phyloP scores from a whole-genome alignment of 2,113 vertebrate genomes.

The Taurulus bubalis region DNA sequence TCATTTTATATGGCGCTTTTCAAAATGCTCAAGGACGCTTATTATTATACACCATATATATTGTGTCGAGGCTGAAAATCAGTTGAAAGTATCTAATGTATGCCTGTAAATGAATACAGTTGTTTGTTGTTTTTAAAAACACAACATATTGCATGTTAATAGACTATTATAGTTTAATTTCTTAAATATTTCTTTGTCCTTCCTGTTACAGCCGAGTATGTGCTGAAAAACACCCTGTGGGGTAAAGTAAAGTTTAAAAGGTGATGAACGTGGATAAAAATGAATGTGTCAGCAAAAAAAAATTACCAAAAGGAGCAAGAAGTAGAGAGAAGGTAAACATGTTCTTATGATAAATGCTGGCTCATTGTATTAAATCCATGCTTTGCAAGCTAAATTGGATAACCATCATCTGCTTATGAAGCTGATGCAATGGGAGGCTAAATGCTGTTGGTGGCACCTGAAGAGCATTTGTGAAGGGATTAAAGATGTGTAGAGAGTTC shows the following conservation, averaged over 20 bases:
- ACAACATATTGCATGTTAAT: background rate
- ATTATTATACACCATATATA: background rate
- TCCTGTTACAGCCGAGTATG: background rate
- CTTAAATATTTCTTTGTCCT: too few relatives aligned
- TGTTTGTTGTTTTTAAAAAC: too few relatives aligned
- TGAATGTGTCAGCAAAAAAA: background rate
- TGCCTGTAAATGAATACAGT: background rate
- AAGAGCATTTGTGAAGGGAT: slow-evolving; percentile 23
- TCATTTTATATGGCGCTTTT: too few relatives aligned
- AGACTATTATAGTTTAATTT: background rate
- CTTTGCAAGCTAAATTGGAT: background rate
- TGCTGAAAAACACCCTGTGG: background rate
- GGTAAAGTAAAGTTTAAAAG: background rate
- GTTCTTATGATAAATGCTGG: background rate
- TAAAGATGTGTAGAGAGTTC: slow-evolving; percentile 1
- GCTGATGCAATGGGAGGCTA: slow-evolving; percentile 17
- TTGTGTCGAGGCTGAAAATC: background rate
- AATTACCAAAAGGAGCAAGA: background rate
- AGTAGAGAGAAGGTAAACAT: background rate
- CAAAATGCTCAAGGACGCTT: too few relatives aligned
- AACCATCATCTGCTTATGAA: background rate
- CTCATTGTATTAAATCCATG: background rate
- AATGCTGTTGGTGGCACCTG: slow-evolving; percentile 4
- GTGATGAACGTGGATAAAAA: background rate
- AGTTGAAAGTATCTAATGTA: background rate